A percentile compares a stretch with the other conserved stretches of the same genome.
phyloP scores from a whole-genome alignment of 1,140 invertebrate species.

The Trachymyrmex cornetzi region DNA sequence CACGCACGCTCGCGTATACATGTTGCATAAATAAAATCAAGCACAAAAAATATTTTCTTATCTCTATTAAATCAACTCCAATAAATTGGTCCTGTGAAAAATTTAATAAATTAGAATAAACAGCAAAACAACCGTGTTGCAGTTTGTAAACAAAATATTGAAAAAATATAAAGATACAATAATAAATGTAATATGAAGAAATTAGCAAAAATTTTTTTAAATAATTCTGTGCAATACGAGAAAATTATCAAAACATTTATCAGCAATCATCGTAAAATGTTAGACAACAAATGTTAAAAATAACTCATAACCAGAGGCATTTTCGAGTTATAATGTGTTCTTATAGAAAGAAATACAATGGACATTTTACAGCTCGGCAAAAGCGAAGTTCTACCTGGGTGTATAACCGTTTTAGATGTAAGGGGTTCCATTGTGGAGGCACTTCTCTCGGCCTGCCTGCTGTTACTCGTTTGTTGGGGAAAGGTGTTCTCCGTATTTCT shows the following conservation, averaged over 20 bases:
- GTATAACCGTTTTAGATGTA: slow-evolving; percentile 64
- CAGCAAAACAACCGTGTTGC: too few species aligned
- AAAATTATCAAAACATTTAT: slow-evolving; percentile 1
- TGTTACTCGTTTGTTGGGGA: slow-evolving; percentile 62
- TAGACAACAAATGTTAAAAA: slow-evolving; percentile 29
- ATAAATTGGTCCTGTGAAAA: not conserved
- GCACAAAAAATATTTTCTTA: too few species aligned
- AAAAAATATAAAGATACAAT: not conserved
- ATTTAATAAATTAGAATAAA: not conserved
- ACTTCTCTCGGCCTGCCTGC: slow-evolving; percentile 64
- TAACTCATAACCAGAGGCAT: slow-evolving; percentile 32
- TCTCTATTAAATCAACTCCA: not conserved
- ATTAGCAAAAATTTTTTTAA: not conserved
- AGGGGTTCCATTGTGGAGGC: slow-evolving; percentile 60
- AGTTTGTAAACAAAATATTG: not conserved
- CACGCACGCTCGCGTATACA: too few species aligned
- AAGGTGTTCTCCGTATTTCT: slow-evolving; percentile 52
- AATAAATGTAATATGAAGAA: not conserved
- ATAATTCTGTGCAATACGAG: not conserved
- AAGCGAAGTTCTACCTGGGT: slow-evolving; percentile 57
- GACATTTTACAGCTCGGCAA: slow-evolving; percentile 54
- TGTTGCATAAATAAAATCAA: too few species aligned
- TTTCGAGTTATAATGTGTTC: slow-evolving; percentile 25
- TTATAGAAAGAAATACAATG: slow-evolving; percentile 54
- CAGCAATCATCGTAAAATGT: not conserved